Base-by-base conservation (phyloP, 2,113 vertebrate genomes). In the Myotis brandtii region DNA sequence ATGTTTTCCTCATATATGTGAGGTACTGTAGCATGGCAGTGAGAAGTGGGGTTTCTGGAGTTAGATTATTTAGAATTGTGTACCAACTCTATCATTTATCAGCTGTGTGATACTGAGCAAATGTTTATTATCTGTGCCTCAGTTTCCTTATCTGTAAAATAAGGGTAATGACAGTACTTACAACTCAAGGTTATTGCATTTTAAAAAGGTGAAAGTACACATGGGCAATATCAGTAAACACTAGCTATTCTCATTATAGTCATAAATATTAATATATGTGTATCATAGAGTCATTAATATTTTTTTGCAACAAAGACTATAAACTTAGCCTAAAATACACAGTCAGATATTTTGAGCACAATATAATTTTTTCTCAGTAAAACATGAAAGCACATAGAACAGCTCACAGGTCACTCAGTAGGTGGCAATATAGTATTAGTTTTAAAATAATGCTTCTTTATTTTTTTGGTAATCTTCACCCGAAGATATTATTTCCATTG, bases 241-340 rank as follows among this genome's bases (percentile, higher is more conserved):
- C 69, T 40, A 86, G 37, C 46, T 66, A 34, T 48, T 84, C 10
- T 70, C 32, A 50, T 92, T 85, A 43, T 4, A 67, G 14, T 81
- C 17, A 43, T 40, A 90, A 77, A 85, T 77, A 79, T 79, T 77
- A 27, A 48, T 59, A 62, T 21, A 59, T 34, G 80, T 32, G 4
- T 50, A 80, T 70, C 32, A 76, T 4, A 40, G 37, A 70, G 50
- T 59, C 64, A 70, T 59, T 85, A 95, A 73, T 77, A 66, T 40
- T 94, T 93, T 80, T 80, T 73, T 56, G 32, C n/a, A 93, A 84
- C 21, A 91, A 87, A 93, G 72, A 48, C 21, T 76, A 72, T 79
- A n/a, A 80, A 80, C 9, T 59, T 80, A 88, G 70, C 13, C 52
- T 77, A 90, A 83, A 87, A 62, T 79, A 59, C 23, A 86, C 43